Evolutionary conservation across 2,113 vertebrate genomes (phyloP), one percentile per base, ranked within the genome.

Genomic region (Harpagus bidentatus): DNA sequence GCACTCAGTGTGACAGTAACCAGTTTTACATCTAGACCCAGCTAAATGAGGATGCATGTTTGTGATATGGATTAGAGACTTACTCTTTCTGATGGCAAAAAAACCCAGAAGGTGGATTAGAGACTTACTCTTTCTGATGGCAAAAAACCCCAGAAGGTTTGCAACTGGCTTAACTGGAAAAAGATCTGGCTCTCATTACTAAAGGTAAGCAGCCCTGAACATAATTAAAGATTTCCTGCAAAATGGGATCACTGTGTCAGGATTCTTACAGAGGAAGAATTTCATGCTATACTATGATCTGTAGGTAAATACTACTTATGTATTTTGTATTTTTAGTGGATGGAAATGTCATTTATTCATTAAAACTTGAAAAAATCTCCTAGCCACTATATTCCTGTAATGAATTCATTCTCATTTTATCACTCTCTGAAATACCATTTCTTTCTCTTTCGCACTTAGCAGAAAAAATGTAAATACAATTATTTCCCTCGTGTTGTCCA

Each of bases 1-100:
- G 83, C 94, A 80, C 70, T 87, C 72, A 90, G 67, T 93, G 91
- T 96, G 95, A 95, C 95, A 88, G 92, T 86, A 96, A 82, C 83
- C 73, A 91, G 89, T 94, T 91, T 95, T 86, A 66, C 50, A 70
- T 88, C 50, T 63, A 93, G 53, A 91, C 63, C 20, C 45, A 86
- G 81, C 43, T 89, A 89, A 97, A 95, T 91, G 71, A 87, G 94
- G 70, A 91, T 82, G 43, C 58, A 47, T 78, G 53, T 86, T 90
- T 92, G 56, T 84, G 80, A 82, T 93, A 87, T 61, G 77, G 72
- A 72, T 91, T 93, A 95, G 20, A 82, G 70, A 66, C 56, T 79
- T 86, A 58, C 19, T 73, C 31, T 45, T 94, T 88, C 22, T 66
- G 50, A 50, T 40, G 53, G 48, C 32, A 82, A 47, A 85, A 76